Evolutionary conservation across 2,797 vertebrate genomes (phyloP), one percentile per base, ranked within the genome.

Genomic region (Varecia variegata): DNA sequence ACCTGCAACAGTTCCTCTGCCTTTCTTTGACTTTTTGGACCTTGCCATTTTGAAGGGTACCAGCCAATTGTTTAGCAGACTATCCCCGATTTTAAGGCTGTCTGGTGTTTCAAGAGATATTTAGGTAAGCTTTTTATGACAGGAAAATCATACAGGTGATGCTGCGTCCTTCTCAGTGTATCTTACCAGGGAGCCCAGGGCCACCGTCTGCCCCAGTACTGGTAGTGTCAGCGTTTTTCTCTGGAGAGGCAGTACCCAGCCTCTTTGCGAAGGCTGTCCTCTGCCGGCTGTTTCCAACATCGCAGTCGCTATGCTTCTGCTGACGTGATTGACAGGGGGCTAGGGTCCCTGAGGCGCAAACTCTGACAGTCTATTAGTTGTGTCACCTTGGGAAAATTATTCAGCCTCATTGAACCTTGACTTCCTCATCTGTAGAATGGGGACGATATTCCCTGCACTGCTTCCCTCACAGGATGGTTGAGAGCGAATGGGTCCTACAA

Each of bases 251-350:
- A 2, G 15, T 7, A 35, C 30, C 47, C 45, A 32, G 82, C 45
- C 30, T 77, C 87, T 86, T 96, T 94, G 96, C 83, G 88, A 88
- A 70, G 77, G 77, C 77, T 95, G 85, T 86, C 90, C 94, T 96
- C 97, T 97, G 40, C 85, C 71, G 97, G 52, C 43, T 1, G 23
- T 14, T 82, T 47, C 0, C 30, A 67, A 8, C 23, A 91, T 21
- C 67, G 88, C 82, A 27, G 38, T 52, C 17, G n/a, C 25, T 40
- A 2, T 79, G 20, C 35, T 30, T 58, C 25, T 23, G 30, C 21
- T 6, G 18, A 23, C 8, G 2, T 3, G 43, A 32, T 5, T 38
- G 80, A 76, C 15, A 27, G 50, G 25, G 13, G 2, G 38, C 10
- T 62, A 2, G n/a, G 54, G 45, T 43, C 5, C 50, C 45, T 38